Percentiles rank a stretch among this genome's conserved stretches.
Evolutionary conservation across 2,888 invertebrate species (phyloP).

Genomic region (Thyatira batis): DNA sequence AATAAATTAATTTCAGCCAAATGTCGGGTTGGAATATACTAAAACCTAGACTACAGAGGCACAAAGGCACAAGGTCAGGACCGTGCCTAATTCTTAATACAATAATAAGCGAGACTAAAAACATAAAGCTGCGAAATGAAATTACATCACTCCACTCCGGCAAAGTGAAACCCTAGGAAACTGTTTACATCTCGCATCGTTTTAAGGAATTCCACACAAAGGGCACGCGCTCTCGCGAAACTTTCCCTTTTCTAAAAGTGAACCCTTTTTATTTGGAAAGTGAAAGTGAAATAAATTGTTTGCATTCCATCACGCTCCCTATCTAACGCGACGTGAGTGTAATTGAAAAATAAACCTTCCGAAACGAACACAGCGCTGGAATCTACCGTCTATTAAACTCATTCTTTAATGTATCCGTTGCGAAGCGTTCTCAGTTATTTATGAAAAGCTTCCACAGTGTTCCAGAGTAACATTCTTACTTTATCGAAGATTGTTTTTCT

Average conservation of each 20-base stretch:
- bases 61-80: neutral
- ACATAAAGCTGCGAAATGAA: constrained; percentile 32
- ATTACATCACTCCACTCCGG: constrained; percentile 26
- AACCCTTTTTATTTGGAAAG: constrained; percentile 49
- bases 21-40: neutral
- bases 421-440: neutral
- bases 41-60: neutral
- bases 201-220: constrained; percentile 42
- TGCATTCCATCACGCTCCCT: constrained; percentile 42
- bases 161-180: constrained; percentile 20
- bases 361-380: constrained; percentile 6
- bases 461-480: neutral
- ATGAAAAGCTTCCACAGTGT: neutral
- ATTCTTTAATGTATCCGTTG: neutral
- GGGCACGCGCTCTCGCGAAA: constrained; percentile 32
- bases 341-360: constrained; percentile 53
- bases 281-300: constrained; percentile 59
- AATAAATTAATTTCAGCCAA: neutral
- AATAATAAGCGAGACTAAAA: constrained; percentile 3
- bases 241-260: constrained; percentile 34
- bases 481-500: neutral
- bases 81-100: neutral
- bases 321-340: constrained; percentile 32
- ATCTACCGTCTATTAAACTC: constrained; percentile 6
- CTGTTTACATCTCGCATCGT: constrained; percentile 27